These are phyloP conservation scores for Sogatella furcifera DNA, from an alignment of 1,140 invertebrate genomes.

Conservation along the genomic window DNA sequence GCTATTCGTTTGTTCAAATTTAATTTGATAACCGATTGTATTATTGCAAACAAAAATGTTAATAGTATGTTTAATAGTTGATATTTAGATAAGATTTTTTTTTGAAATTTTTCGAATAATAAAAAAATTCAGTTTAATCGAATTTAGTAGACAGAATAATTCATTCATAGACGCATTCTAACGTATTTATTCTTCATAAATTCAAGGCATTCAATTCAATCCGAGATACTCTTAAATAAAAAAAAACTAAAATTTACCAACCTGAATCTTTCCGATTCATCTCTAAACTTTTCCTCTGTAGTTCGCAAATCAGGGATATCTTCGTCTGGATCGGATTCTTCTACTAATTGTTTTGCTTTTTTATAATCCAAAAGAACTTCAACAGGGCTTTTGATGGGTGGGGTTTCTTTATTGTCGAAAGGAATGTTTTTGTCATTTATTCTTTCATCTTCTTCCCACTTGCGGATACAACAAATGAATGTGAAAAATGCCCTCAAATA, in stretches of 20 bases:
- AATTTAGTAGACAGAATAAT: too few relatives aligned
- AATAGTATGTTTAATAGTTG: too few relatives aligned
- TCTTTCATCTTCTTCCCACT: conserved; percentile 31
- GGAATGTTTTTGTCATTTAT: conserved; percentile 1
- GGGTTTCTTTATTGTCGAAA: background rate
- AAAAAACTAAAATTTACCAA: background rate
- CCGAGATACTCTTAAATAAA: too few relatives aligned
- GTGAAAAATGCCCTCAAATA: conserved; percentile 52
- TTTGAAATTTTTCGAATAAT: too few relatives aligned
- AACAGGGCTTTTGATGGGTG: conserved; percentile 10
- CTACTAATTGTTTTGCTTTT: conserved; percentile 15
- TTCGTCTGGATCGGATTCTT: conserved; percentile 7
- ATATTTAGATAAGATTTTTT: too few relatives aligned
- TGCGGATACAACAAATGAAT: conserved; percentile 44
- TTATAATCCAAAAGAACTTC: conserved; percentile 22
- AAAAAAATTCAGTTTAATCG: too few relatives aligned
- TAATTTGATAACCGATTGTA: too few relatives aligned
- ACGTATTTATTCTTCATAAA: too few relatives aligned
- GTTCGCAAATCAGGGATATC: conserved; percentile 25
- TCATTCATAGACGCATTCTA: too few relatives aligned
- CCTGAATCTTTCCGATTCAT: conserved; percentile 29
- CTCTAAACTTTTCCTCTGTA: conserved; percentile 41
- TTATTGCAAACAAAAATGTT: too few relatives aligned
- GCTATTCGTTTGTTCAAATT: too few relatives aligned
- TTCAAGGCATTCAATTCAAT: too few relatives aligned